Base-by-base conservation (phyloP, 2,113 vertebrate genomes). In the Cyprinodon variegatus region DNA sequence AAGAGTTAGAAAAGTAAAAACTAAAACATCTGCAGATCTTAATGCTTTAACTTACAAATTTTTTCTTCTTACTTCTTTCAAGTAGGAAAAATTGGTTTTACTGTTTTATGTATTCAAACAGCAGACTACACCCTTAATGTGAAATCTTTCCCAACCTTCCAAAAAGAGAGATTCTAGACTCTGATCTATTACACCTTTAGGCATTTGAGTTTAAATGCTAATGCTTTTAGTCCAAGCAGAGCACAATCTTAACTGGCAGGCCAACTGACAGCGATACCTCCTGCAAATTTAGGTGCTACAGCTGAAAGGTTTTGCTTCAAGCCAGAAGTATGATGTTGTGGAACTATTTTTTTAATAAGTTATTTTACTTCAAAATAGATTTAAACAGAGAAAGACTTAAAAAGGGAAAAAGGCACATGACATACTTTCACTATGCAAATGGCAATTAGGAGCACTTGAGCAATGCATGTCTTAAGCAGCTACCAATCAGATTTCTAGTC, bases 151-250 rank as follows among this genome's bases (percentile, higher is more conserved):
- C 70, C 64, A 70, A 86, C 84, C 61, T 67, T 82, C 57, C 68
- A 78, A 78, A 83, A 37, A 65, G 81, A 39, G 74, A 74, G 71
- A 89, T 83, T 69, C 73, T 63, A 69, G 68, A 83, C 62, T 91
- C 72, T 86, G 81, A 90, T 90, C 66, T 82, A 75, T 76, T 85
- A 89, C 76, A 70, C 76, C 85, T 85, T 20, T 72, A 46, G 85
- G 83, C 82, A 81, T 64, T 81, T 74, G 74, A 50, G 88, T 91
- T 81, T 88, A 90, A 90, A 90, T 91, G 88, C 86, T 88, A 91
- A 89, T 91, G 72, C 82, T 50, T 77, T 86, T 46, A 81, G 65
- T 72, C 45, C 3, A 41, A 78, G 67, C 73, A 76, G 65, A 91
- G 68, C 62, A 72, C 83, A 82, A 83, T 90, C 78, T 83, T 17